Percentiles rank a stretch among this genome's conserved stretches.
These are phyloP conservation scores for Actias luna DNA, from an alignment of 2,888 invertebrate genomes.

Conservation along the genomic window DNA sequence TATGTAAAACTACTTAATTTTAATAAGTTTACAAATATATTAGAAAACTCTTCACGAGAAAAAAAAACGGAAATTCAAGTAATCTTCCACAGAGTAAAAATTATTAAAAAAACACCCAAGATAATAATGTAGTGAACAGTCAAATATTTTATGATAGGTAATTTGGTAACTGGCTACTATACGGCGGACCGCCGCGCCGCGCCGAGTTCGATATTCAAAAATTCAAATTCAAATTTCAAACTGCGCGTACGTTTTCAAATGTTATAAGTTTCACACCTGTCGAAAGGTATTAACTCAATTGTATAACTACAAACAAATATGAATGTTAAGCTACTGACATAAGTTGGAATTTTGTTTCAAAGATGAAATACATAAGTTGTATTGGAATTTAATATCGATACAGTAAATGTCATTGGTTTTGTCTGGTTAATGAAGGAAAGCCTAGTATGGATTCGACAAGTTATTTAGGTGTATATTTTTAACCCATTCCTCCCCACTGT, in stretches of 20 bases:
- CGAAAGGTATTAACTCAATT: constrained; percentile 29
- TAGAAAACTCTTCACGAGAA: neutral
- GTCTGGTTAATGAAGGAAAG: constrained; percentile 68
- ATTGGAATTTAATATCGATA: constrained; percentile 30
- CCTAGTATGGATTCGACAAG: constrained; percentile 36
- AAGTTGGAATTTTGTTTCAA: constrained; percentile 19
- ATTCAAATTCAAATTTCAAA: constrained; percentile 58
- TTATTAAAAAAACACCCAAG: neutral
- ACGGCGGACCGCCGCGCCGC: constrained; percentile 32
- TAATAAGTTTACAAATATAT: constrained; percentile 5
- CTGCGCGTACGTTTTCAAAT: constrained; percentile 60
- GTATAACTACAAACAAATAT: constrained; percentile 23
- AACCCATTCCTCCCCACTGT: too few relatives aligned
- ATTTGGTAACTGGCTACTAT: constrained; percentile 32
- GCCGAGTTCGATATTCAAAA: constrained; percentile 46
- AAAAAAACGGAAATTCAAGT: constrained; percentile 1
- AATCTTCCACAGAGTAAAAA: constrained; percentile 5
- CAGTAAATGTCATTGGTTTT: constrained; percentile 78
- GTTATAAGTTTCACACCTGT: constrained; percentile 70
- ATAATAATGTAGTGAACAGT: constrained; percentile 15
- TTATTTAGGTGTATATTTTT: neutral
- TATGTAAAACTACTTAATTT: neutral
- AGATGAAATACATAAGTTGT: constrained; percentile 29
- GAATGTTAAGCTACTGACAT: rapidly evolving
- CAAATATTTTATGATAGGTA: constrained; percentile 22